phyloP scores from a whole-genome alignment of 1,140 invertebrate species.

The Contarinia nasturtii region DNA sequence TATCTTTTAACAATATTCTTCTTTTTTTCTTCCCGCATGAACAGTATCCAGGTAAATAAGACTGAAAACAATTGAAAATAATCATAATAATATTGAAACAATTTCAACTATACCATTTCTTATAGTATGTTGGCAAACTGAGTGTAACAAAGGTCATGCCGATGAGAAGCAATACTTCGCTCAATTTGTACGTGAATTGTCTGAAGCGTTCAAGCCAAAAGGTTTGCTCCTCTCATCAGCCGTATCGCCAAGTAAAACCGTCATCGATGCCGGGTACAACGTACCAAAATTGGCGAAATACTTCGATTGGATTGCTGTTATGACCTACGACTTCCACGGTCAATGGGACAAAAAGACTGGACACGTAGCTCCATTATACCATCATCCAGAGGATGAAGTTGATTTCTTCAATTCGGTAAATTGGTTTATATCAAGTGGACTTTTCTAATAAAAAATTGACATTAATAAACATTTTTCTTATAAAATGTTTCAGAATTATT shows the following conservation, averaged over 20 bases:
- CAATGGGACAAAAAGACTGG: constrained; percentile 83
- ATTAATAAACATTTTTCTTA: not conserved
- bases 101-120: constrained; percentile 14
- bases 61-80: no score
- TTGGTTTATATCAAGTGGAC: constrained; percentile 5
- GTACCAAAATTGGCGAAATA: constrained; percentile 47
- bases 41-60: constrained; percentile 17
- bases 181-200: constrained; percentile 49
- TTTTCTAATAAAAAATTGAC: not conserved
- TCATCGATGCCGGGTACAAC: constrained; percentile 72
- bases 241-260: constrained; percentile 72
- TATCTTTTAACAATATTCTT: no score
- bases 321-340: constrained; percentile 80
- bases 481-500: constrained; percentile 43
- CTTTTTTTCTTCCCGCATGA: not conserved
- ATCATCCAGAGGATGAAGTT: constrained; percentile 59
- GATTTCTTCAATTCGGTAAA: constrained; percentile 44
- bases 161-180: constrained; percentile 67
- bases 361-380: constrained; percentile 65
- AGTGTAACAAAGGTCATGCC: constrained; percentile 63
- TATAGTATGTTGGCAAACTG: constrained; percentile 33
- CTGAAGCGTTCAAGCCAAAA: constrained; percentile 46
- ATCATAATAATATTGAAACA: no score
- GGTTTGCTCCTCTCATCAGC: constrained; percentile 61
- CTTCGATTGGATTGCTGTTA: constrained; percentile 75